Base-by-base conservation (phyloP, 1,140 invertebrate genomes). In the Tetramorium parvispinum region DNA sequence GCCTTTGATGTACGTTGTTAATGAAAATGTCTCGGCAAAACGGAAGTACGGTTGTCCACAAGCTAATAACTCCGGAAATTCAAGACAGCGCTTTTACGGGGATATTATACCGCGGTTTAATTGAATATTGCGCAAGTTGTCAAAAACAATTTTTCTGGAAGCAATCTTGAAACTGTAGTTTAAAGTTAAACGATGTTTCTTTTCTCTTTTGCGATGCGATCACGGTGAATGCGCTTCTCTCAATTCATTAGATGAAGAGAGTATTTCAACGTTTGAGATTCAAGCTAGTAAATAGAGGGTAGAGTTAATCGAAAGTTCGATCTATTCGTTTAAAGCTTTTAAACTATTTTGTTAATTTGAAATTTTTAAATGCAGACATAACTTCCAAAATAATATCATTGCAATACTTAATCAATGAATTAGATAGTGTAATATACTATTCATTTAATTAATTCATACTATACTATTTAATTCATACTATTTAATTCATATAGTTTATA, bases 31-130 rank as follows among this genome's bases (percentile, higher is more conserved):
- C 79, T 71, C 40, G 27, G 13, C 8, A 59, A 37, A 75, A 75
- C 13, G 51, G 51, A 55, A 70, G 16, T 71, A 21, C 43, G n/a
- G 18, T 43, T 46, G 79, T 71, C 55, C 40, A 40, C 27, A 43
- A 51, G 40, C 13, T 83, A 83, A 73, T 83, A 83, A 73, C 8
- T 75, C 4, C 18, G 27, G 55, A 83, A 75, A 83, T 75, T 75
- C 79, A 75, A 49, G 27, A 75, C 2, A 83, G 49, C 21, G 49
- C 66, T 75, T 83, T 75, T 37, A 75, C 40, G 18, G 49, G 0
- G 53, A 49, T 73, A 59, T 53, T 75, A 61, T 18, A 61, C 73
- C 49, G 40, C 18, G 43, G 4, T 73, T 75, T 83, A 83, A 75
- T 83, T 73, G 40, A 75, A 43, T 27, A 73, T 3, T 46, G 37